Evolutionary conservation across 2,888 invertebrate species (phyloP).

Genomic region (Drosophila algonquin): DNA sequence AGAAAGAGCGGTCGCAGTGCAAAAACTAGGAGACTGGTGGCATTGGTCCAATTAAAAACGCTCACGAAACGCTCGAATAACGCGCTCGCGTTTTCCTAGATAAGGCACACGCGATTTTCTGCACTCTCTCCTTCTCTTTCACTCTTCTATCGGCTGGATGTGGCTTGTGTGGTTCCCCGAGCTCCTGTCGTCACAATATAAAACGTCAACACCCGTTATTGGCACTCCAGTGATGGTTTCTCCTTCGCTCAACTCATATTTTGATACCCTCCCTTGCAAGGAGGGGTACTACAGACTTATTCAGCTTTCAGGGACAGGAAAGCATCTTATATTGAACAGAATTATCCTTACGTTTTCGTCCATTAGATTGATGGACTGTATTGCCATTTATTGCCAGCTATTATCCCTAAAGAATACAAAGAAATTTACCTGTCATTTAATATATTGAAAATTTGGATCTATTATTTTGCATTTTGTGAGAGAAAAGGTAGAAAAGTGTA

Average conservation of each 20-base stretch:
- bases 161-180: conserved; percentile 40
- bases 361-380: no score
- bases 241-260: conserved; percentile 5
- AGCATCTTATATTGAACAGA: neutral
- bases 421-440: no score
- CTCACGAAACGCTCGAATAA: conserved; percentile 29
- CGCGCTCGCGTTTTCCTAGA: conserved; percentile 28
- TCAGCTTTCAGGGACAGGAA: neutral
- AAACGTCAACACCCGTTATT: conserved; percentile 70
- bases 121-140: conserved; percentile 14
- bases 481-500: no score
- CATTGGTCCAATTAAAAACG: conserved; percentile 62
- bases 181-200: conserved; percentile 55
- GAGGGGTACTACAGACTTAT: neutral
- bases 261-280: neutral
- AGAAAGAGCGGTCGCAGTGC: conserved; percentile 23
- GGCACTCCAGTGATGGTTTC: conserved; percentile 68
- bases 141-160: conserved; percentile 9
- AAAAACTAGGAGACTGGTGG: conserved; percentile 20
- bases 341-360: no score
- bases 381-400: no score
- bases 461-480: neutral
- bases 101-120: conserved; percentile 63
- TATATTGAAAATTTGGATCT: neutral
- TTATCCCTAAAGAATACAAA: no score